Base-by-base conservation (phyloP, 2,888 invertebrate species). In the Tupiocoris notatus region DNA sequence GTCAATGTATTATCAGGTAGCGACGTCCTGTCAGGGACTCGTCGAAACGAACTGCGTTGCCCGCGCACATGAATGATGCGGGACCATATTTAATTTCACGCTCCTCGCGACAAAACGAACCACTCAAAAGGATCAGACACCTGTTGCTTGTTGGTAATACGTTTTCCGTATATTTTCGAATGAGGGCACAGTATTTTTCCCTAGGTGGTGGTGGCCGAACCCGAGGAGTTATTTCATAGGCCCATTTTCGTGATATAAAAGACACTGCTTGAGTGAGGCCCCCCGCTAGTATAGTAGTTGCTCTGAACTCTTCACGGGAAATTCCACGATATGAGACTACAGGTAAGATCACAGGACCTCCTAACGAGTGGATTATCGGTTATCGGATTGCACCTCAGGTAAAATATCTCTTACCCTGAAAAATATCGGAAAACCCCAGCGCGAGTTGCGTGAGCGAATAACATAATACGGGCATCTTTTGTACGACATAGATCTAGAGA, bases 221-320 rank as follows among this genome's bases (percentile, higher is more conserved):
- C 12, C n/a, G n/a, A n/a, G 39, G 39, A 12, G 70, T 59, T 58
- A 59, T 70, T 70, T 59, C 59, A 24, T 70, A 58, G 70, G 24
- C 59, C 25, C 18, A 59, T 70, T 70, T 70, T 18, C 70, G 23
- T 18, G 22, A 18, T 70, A 70, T 70, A 70, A 70, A 67, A 70
- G 70, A 70, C 58, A 16, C 18, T 3, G 23, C 17, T 23, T 3
- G 58, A 1, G n/a, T 23, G 59, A 21, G 24, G 24, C 22, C 58
- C 61, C 59, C 18, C 0, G 59, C 58, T 54, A 70, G 70, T 70
- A 17, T 57, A 56, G 22, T 58, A 59, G 58, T 58, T 57, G 24
- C 24, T 39, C 39, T 39, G 39, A 7, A 7, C 39, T 39, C 6
- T 39, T 39, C 39, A 39, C 39, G 39, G 6, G 12, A 39, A n/a